Conservation (phyloP, 2,797 vertebrate species). For the Ara ararauna region DNA sequence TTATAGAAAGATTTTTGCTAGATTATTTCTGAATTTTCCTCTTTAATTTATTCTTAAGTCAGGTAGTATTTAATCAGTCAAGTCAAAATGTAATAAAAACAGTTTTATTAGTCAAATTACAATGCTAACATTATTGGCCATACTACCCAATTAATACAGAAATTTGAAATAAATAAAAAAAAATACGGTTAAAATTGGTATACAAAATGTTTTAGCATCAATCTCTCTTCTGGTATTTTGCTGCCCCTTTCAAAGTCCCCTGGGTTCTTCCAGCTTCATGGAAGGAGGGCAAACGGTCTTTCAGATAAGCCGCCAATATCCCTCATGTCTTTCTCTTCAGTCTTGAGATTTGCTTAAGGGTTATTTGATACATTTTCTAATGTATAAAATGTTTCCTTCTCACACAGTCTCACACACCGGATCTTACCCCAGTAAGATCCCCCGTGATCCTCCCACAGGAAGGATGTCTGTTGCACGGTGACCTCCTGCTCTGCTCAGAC, state of each 20-base stretch:
- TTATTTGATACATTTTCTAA: background rate
- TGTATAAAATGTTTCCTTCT: background rate
- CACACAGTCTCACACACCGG: too few species aligned
- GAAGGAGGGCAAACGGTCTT: background rate
- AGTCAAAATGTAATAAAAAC: background rate
- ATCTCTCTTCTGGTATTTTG: background rate
- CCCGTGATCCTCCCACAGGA: background rate
- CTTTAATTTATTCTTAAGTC: background rate
- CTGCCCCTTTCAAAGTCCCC: background rate
- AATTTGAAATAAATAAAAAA: background rate
- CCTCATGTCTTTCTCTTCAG: background rate
- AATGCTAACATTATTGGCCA: background rate
- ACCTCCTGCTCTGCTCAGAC: background rate
- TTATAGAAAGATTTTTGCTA: background rate
- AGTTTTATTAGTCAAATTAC: background rate
- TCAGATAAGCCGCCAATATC: background rate
- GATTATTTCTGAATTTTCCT: background rate
- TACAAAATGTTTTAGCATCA: background rate
- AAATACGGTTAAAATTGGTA: background rate
- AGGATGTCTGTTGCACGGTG: background rate
- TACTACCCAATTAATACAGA: background rate
- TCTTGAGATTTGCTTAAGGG: background rate
- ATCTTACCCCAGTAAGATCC: too few species aligned
- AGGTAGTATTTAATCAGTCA: background rate
- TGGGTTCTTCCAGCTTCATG: background rate